These are phyloP conservation scores for Melieria crassipennis DNA, from an alignment of 2,888 invertebrate genomes.

Conservation along the genomic window DNA sequence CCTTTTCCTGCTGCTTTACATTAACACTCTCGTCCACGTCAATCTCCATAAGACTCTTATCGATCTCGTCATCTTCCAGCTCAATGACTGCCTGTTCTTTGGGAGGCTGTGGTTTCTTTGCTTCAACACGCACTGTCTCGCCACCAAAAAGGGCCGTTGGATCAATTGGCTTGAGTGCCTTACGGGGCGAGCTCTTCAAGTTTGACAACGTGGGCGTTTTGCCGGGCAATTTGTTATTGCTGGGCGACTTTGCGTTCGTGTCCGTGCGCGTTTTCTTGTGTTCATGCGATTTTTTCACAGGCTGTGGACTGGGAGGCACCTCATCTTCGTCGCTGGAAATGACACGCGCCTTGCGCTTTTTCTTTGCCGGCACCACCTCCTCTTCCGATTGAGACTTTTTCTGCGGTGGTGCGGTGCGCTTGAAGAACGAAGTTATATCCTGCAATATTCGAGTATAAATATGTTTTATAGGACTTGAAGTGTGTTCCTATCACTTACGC, in stretches of 20 bases:
- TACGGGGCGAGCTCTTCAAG: constrained; percentile 44
- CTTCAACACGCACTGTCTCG: constrained; percentile 70
- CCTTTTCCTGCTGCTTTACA: neutral
- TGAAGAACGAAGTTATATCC: constrained; percentile 55
- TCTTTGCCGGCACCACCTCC: constrained; percentile 34
- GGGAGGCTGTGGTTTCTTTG: constrained; percentile 62
- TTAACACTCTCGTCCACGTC: constrained; percentile 47
- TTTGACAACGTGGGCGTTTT: constrained; percentile 47
- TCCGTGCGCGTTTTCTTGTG: constrained; percentile 57
- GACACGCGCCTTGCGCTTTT: constrained; percentile 61
- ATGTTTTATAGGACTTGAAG: neutral
- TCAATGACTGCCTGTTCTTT: constrained; percentile 57
- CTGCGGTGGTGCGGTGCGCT: constrained; percentile 43
- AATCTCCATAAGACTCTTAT: constrained; percentile 54
- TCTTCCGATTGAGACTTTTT: constrained; percentile 25
- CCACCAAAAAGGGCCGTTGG: constrained; percentile 71
- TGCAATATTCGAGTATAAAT: constrained; percentile 31
- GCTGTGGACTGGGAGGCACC: constrained; percentile 68
- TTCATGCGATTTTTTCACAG: constrained; percentile 42
- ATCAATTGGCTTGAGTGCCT: constrained; percentile 66
- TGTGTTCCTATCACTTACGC: constrained; percentile 46
- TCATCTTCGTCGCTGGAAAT: constrained; percentile 70
- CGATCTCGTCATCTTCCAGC: constrained; percentile 73
- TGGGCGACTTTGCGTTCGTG: constrained; percentile 62
- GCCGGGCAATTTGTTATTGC: constrained; percentile 40